Conservation (phyloP, 2,113 vertebrate species). For the Carassius auratus region DNA sequence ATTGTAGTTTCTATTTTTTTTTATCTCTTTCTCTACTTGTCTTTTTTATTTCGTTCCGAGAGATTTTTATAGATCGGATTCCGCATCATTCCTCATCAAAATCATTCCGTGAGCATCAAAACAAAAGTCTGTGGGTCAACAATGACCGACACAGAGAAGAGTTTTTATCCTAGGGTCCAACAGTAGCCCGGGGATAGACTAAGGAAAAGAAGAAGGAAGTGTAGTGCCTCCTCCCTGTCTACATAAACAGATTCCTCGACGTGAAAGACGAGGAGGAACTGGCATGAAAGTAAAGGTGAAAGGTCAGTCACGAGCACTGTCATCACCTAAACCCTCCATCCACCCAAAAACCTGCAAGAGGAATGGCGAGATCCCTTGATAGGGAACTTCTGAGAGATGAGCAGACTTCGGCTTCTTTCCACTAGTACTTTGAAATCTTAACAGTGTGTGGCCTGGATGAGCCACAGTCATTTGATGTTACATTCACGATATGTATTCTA, state of each 20-base stretch:
- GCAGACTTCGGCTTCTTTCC: slow-evolving; percentile 19
- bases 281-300: slow-evolving; percentile 58
- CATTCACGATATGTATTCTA: neutral
- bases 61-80: slow-evolving; percentile 67
- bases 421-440: neutral
- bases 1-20: slow-evolving; percentile 68
- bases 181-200: slow-evolving; percentile 70
- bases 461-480: slow-evolving; percentile 6
- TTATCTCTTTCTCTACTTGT: slow-evolving; percentile 65
- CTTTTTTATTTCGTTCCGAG: slow-evolving; percentile 55
- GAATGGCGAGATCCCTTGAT: slow-evolving; percentile 30
- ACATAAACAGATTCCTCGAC: slow-evolving; percentile 61
- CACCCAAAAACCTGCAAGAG: slow-evolving; percentile 47
- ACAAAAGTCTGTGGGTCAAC: slow-evolving; percentile 74
- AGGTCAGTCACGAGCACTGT: slow-evolving; percentile 66
- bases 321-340: slow-evolving; percentile 62
- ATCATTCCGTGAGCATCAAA: slow-evolving; percentile 64
- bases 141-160: slow-evolving; percentile 63
- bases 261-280: slow-evolving; percentile 60
- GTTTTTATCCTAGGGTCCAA: slow-evolving; percentile 65
- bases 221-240: slow-evolving; percentile 58
- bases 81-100: slow-evolving; percentile 70
- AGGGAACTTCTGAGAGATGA: slow-evolving; percentile 4
- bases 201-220: slow-evolving; percentile 52
- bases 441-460: slow-evolving; percentile 16